Evolutionary conservation across 2,888 invertebrate genomes (phyloP).

Genomic region (Sarcophaga carnaria): DNA sequence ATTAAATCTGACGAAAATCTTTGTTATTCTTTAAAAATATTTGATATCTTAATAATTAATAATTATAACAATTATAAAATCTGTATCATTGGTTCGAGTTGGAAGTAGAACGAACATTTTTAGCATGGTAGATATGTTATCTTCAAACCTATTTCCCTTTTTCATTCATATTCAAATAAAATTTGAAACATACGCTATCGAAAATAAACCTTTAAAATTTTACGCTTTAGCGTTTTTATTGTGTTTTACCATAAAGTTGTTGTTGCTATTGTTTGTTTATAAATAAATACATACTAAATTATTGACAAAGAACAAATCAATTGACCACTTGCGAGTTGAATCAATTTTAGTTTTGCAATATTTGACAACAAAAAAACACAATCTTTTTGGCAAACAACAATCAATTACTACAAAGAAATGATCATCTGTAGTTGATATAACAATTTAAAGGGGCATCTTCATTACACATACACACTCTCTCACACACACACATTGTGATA

Average conservation of each 20-base stretch:
- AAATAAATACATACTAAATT: not conserved
- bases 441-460: slow-evolving; percentile 28
- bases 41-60: too few species aligned
- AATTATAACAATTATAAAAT: too few species aligned
- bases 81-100: not conserved
- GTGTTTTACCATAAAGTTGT: not conserved
- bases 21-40: too few species aligned
- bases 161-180: too few species aligned
- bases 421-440: slow-evolving; percentile 1
- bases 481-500: not conserved
- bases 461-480: not conserved
- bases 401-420: slow-evolving; percentile 36
- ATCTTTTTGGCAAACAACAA: slow-evolving; percentile 17
- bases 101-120: not conserved
- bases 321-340: slow-evolving; percentile 14
- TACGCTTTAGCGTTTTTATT: not conserved
- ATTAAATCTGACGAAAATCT: not conserved
- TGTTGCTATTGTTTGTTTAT: not conserved
- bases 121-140: not conserved
- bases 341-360: slow-evolving; percentile 8
- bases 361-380: not conserved
- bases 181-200: too few species aligned
- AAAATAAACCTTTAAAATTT: not conserved
- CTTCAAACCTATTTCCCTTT: too few species aligned
- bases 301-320: slow-evolving; percentile 35